Percentiles rank a stretch among this genome's conserved stretches.
Conservation (phyloP, 2,797 vertebrate genomes). For the Diplodus puntazzo region DNA sequence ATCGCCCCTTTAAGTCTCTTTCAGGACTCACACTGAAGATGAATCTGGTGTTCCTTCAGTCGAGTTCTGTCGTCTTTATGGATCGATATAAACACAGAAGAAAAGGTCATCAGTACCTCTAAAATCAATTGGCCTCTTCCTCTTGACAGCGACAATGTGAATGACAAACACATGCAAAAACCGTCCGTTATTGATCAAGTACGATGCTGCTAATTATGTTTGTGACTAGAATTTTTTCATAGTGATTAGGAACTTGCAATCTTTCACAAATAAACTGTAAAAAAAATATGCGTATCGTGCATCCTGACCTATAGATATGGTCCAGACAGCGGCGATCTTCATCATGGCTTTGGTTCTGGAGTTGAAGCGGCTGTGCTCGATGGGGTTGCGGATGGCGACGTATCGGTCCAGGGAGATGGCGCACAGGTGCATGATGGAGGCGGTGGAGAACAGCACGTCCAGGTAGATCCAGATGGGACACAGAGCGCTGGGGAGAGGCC, state of each 20-base stretch:
- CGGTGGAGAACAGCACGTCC: slow-evolving; percentile 98
- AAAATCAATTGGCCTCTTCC: slow-evolving; percentile 14
- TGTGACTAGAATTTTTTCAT: background rate
- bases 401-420: slow-evolving; percentile 99
- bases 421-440: slow-evolving; percentile 99
- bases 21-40: background rate
- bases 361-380: slow-evolving; percentile 99
- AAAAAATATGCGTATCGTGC: background rate
- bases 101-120: background rate
- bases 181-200: background rate
- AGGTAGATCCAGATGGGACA: slow-evolving; percentile 99
- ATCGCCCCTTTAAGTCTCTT: background rate
- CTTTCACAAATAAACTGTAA: background rate
- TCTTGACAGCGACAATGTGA: background rate
- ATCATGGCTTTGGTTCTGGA: slow-evolving; percentile 98
- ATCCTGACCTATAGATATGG: slow-evolving; percentile 94
- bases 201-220: background rate
- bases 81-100: background rate
- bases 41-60: background rate
- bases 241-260: no score
- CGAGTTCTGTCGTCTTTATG: background rate
- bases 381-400: slow-evolving; percentile 98
- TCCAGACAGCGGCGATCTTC: slow-evolving; percentile 99
- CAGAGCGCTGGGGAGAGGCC: slow-evolving; percentile 94
- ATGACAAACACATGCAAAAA: slow-evolving; percentile 15